A percentile compares a stretch with the other conserved stretches of the same genome.
Evolutionary conservation across 2,113 vertebrate genomes (phyloP).

Genomic region (Oreochromis niloticus): DNA sequence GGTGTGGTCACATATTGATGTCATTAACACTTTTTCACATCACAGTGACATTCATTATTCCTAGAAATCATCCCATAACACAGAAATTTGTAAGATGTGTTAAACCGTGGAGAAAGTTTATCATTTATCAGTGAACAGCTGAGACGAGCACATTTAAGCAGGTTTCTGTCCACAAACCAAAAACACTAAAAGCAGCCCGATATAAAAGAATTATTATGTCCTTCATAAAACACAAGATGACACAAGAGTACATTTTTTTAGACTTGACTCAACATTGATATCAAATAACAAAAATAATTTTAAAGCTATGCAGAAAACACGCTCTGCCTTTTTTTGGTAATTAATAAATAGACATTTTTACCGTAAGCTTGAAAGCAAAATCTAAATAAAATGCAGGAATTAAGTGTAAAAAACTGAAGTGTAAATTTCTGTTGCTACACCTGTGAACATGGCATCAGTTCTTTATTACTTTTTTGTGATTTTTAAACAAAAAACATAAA

Average conservation of each 20-base stretch:
- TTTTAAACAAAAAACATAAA: neutral
- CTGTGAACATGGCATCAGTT: neutral
- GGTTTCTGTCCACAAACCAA: neutral
- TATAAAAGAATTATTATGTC: neutral
- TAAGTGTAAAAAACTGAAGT: neutral
- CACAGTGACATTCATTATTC: neutral
- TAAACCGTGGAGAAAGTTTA: neutral
- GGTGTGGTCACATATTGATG: neutral
- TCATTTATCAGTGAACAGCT: neutral
- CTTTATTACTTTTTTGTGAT: neutral
- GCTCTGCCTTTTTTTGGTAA: neutral
- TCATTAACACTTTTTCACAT: neutral
- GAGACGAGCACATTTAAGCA: neutral
- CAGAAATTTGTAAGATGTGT: neutral
- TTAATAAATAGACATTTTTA: neutral
- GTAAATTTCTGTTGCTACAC: neutral
- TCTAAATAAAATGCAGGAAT: rapidly evolving
- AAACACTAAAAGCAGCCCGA: neutral
- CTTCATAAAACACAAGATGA: neutral
- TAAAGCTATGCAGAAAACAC: rapidly evolving
- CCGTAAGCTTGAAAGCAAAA: neutral
- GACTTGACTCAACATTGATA: rapidly evolving
- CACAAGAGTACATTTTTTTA: neutral
- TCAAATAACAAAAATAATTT: neutral
- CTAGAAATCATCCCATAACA: neutral